A percentile compares a stretch with the other conserved stretches of the same genome.
phyloP scores from a whole-genome alignment of 92 coral and sea anemone genomes.

The Palythoa caribaeorum region DNA sequence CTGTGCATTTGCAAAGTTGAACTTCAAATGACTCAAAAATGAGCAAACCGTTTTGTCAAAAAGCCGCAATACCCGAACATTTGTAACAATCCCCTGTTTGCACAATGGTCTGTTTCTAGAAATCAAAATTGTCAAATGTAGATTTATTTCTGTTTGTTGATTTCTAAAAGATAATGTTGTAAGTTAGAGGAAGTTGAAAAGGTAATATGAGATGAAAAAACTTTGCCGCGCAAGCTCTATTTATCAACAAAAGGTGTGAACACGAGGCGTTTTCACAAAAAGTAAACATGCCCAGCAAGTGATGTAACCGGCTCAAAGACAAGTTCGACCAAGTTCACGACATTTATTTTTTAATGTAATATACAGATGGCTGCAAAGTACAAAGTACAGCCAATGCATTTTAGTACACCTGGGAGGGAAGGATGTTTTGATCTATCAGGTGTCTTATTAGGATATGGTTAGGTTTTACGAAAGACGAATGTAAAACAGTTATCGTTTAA shows the following conservation, averaged over 20 bases:
- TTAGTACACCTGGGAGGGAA: slow-evolving; percentile 21
- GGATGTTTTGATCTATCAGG: slow-evolving; percentile 63
- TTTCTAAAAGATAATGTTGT: slow-evolving; percentile 34
- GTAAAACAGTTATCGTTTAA: neutral
- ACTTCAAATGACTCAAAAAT: neutral
- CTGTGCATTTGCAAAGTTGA: neutral
- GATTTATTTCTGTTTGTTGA: slow-evolving; percentile 14
- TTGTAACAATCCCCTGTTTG: neutral
- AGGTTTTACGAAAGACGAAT: neutral
- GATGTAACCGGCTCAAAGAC: neutral
- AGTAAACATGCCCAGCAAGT: neutral
- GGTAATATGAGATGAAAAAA: slow-evolving; percentile 18
- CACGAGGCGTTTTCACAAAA: slow-evolving; percentile 43
- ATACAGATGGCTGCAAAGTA: neutral
- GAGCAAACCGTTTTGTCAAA: neutral
- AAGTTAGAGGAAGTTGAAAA: slow-evolving; percentile 10
- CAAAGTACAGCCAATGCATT: neutral
- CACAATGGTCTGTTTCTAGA: neutral
- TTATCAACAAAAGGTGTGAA: slow-evolving; percentile 30
- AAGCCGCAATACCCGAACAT: neutral
- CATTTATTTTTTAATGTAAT: neutral
- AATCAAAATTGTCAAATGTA: neutral
- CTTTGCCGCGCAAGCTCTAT: slow-evolving; percentile 3
- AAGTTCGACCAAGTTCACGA: neutral
- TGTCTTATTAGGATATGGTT: slow-evolving; percentile 73